Percentiles rank a stretch among this genome's conserved stretches.
Evolutionary conservation across 2,888 invertebrate genomes (phyloP).

Genomic region (Acanthopleura granulata): DNA sequence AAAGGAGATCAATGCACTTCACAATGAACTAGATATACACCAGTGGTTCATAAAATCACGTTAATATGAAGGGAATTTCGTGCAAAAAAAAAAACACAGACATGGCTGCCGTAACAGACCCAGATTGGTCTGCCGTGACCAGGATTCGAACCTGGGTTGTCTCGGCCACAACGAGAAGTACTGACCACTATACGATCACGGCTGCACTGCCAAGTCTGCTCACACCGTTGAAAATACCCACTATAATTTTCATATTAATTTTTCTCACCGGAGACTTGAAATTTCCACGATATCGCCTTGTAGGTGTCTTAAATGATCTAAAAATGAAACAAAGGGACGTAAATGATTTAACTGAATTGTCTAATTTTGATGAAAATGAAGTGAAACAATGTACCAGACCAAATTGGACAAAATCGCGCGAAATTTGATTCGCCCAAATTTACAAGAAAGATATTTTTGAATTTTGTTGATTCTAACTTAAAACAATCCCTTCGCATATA

Average conservation of each 20-base stretch:
- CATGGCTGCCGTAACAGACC: constrained; percentile 23
- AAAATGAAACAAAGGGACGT: not conserved
- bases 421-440: too few species aligned
- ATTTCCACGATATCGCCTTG: not conserved
- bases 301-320: constrained; percentile 6
- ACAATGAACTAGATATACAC: too few species aligned
- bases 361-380: too few species aligned
- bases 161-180: constrained; percentile 64
- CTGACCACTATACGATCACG: constrained; percentile 64
- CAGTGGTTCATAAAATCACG: too few species aligned
- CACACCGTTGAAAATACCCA: not conserved
- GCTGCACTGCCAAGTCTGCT: constrained; percentile 31
- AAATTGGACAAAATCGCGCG: too few species aligned
- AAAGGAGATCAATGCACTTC: too few species aligned
- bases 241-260: not conserved
- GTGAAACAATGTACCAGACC: too few species aligned
- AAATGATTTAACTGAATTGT: too few species aligned
- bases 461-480: too few species aligned
- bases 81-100: constrained; percentile 7
- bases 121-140: constrained; percentile 53
- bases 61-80: too few species aligned
- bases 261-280: constrained; percentile 12
- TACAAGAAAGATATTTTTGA: too few species aligned
- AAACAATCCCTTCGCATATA: too few species aligned
- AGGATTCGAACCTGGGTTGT: constrained; percentile 65